Evolutionary conservation across 2,113 vertebrate genomes (phyloP), one percentile per base, ranked within the genome.

Genomic region (Carollia perspicillata): DNA sequence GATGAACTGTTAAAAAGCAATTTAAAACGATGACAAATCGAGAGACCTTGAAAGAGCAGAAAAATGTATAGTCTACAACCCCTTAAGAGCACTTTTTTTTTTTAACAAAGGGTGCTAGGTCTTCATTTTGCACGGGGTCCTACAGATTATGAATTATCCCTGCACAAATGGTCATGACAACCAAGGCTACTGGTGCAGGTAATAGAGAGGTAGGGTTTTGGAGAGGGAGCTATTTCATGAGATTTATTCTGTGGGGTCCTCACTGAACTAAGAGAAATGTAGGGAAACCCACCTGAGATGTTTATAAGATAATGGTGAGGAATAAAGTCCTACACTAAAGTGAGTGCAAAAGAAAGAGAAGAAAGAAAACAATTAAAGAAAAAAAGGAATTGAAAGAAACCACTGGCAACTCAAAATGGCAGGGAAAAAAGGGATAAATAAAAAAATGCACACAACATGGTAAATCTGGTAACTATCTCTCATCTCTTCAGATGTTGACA

Each of bases 361-460:
- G 35, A 89, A 93, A 55, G 9, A 20, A 92, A 84, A 35, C 28
- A n/a, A 66, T 37, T 20, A 71, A 47, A 96, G 77, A 4, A 35
- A 91, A 91, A 83, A 37, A n/a, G 7, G 23, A 69, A 55, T 65
- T 37, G 58, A 89, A 81, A 58, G 28, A 26, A 35, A 72, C 58
- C 4, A 22, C 8, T 63, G 1, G 2, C 53, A 20, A 90, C 18
- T 65, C 55, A 79, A 91, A 77, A 91, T 42, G 8, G 63, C 33
- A 92, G 6, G 35, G 53, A 71, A 65, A 10, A 83, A 88, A 83
- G 4, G 37, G 35, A 81, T 11, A 80, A 30, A 75, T 35, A 28
- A 28, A 71, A 95, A 37, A 95, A n/a, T n/a, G n/a, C n/a, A n/a
- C n/a, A n/a, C n/a, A n/a, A n/a, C n/a, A n/a, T n/a, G n/a, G n/a